Evolutionary conservation across 2,113 vertebrate genomes (phyloP), one percentile per base, ranked within the genome.

Genomic region (Lynx canadensis): DNA sequence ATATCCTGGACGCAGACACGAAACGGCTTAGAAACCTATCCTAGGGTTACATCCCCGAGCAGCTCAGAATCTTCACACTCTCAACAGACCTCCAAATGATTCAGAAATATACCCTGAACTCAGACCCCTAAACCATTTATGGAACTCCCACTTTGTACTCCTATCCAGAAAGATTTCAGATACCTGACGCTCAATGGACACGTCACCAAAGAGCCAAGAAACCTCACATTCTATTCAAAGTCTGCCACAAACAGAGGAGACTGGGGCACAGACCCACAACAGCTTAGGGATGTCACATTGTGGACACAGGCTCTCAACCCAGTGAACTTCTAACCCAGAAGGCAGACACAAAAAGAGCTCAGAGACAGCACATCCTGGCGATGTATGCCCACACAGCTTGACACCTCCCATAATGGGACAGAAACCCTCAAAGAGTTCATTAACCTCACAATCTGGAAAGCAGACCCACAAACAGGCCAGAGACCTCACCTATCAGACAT

Each of bases 291-390:
- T 48, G 48, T 96, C 38, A 36, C 27, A 36, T 33, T 10, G 7
- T 69, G 25, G 66, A 82, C 31, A 33, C 10, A 73, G 31, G 41
- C 82, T 95, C 82, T 74, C 38, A 71, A 55, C 82, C 68, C 74
- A 92, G 68, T 86, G 57, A 78, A 92, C 68, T 65, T 97, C 45
- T 93, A 85, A 78, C 68, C 74, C 55, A 63, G n/a, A 23, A 95
- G 31, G 55, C 38, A 86, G 31, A 78, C 23, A 55, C 29, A 36
- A 45, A 95, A 89, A 57, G 0, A 27, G 11, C 55, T 92, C 84
- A 68, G 31, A 94, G 31, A 79, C 12, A 81, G 38, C 38, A 97
- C 36, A 90, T 23, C 33, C 50, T 63, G 10, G 81, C 45, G 79
- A n/a, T 16, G 9, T 41, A 55, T 36, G 13, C 52, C 52, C 60